Conservation (phyloP, 2,888 invertebrate species). For the Hemaris fuciformis region DNA sequence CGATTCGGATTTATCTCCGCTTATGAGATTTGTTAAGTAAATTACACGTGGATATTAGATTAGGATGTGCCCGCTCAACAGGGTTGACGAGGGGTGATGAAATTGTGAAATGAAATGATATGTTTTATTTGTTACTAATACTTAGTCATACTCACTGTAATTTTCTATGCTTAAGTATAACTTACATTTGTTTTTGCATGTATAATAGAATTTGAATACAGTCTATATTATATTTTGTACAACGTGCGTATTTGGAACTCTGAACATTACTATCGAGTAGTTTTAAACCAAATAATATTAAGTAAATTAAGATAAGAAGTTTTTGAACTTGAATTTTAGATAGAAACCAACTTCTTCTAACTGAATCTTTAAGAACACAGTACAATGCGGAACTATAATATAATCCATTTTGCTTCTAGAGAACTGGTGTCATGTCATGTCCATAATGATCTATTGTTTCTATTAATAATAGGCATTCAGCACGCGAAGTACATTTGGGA, state of each 20-base stretch:
- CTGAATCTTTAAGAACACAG: not conserved
- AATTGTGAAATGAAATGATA: not conserved
- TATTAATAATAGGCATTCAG: constrained; percentile 24
- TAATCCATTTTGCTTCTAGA: not conserved
- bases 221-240: too few species aligned
- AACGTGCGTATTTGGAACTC: too few species aligned
- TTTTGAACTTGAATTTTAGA: too few species aligned
- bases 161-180: too few species aligned
- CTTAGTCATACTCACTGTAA: too few species aligned
- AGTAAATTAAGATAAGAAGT: too few species aligned
- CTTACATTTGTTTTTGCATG: too few species aligned
- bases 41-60: constrained; percentile 23
- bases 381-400: not conserved
- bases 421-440: constrained; percentile 8
- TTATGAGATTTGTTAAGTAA: constrained; percentile 39
- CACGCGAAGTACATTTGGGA: constrained; percentile 25
- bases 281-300: too few species aligned
- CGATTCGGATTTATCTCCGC: constrained; percentile 36
- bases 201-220: too few species aligned
- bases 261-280: too few species aligned
- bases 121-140: not conserved
- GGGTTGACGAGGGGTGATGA: not conserved
- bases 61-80: constrained; percentile 9
- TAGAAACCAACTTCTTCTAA: not conserved
- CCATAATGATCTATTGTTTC: constrained; percentile 29